Evolutionary conservation across 2,888 invertebrate species (phyloP), one percentile per base, ranked within the genome.

Genomic region (Adelognathus sp.): DNA sequence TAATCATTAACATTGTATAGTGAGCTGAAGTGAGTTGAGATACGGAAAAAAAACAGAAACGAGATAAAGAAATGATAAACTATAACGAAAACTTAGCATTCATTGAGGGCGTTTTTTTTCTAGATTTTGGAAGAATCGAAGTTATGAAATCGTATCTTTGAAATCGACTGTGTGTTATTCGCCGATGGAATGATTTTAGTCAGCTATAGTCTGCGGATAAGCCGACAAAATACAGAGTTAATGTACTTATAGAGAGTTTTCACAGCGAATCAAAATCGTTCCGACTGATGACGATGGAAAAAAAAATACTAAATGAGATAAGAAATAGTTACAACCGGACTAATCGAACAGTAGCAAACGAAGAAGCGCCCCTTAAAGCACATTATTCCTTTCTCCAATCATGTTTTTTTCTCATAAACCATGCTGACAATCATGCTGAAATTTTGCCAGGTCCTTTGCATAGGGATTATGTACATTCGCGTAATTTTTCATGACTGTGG

Each of bases 1-100:
- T 83, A 75, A 81, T 80, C 83, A 79, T 82, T 63, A 81, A 81
- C 79, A 75, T 77, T 80, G 74, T 77, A 76, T 80, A 73, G 69
- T 73, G 72, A 64, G 67, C 75, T 61, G 52, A 58, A 64, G n/a
- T n/a, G n/a, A 54, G 27, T 54, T 54, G 52, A 56, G 52, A 60
- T 52, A 21, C 58, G n/a, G n/a, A 33, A 60, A 39, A 41, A 54
- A 24, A 67, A 63, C 72, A 61, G 60, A 60, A 66, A 50, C 54
- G 61, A 64, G 61, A 60, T 29, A 16, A 36, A 66, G 7, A 60
- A 60, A 71, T 18, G 9, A 46, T 1, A 46, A 39, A n/a, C n/a
- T n/a, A n/a, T n/a, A n/a, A n/a, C n/a, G 9, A 74, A 70, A 60
- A 80, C 56, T 79, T 67, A 76, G 60, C 58, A 44, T 73, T 72